A percentile compares a stretch with the other conserved stretches of the same genome.
Evolutionary conservation across 2,797 vertebrate genomes (phyloP).

Genomic region (Ptychobarbus kaznakovi): DNA sequence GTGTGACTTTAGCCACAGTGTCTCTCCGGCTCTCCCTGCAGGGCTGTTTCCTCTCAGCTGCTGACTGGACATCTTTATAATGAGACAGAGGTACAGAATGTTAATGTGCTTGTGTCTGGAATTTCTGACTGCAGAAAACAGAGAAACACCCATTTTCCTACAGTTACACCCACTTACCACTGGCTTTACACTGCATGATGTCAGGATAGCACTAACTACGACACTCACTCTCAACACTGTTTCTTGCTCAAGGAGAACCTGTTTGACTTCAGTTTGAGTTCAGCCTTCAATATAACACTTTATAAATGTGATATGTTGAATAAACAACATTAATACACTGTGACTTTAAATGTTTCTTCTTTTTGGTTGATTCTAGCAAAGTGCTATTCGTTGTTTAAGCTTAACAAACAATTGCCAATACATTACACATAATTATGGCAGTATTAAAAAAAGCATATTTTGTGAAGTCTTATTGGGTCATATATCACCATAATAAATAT

Average conservation of each 20-base stretch:
- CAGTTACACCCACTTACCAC: background rate
- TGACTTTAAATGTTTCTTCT: too few relatives aligned
- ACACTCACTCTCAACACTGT: background rate
- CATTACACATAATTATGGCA: too few relatives aligned
- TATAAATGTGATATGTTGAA: background rate
- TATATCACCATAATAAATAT: too few relatives aligned
- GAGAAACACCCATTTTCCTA: slow-evolving; percentile 26
- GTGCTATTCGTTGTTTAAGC: too few relatives aligned
- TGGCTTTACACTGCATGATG: background rate
- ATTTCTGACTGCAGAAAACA: slow-evolving; percentile 29
- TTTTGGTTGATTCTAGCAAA: too few relatives aligned
- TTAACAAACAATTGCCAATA: too few relatives aligned
- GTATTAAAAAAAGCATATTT: too few relatives aligned
- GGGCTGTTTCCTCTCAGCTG: slow-evolving; percentile 52
- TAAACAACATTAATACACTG: too few relatives aligned
- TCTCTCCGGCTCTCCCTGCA: slow-evolving; percentile 28
- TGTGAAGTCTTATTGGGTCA: too few relatives aligned
- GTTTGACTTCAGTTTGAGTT: background rate
- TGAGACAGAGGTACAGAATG: slow-evolving; percentile 50
- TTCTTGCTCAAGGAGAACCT: background rate
- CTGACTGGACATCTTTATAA: slow-evolving; percentile 63
- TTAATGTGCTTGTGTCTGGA: slow-evolving; percentile 47
- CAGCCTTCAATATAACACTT: background rate
- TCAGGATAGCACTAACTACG: background rate
- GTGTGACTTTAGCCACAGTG: slow-evolving; percentile 2